Percentiles rank a stretch among this genome's conserved stretches.
These are phyloP conservation scores for Pseudoatta argentina DNA, from an alignment of 1,140 invertebrate genomes.

Conservation along the genomic window DNA sequence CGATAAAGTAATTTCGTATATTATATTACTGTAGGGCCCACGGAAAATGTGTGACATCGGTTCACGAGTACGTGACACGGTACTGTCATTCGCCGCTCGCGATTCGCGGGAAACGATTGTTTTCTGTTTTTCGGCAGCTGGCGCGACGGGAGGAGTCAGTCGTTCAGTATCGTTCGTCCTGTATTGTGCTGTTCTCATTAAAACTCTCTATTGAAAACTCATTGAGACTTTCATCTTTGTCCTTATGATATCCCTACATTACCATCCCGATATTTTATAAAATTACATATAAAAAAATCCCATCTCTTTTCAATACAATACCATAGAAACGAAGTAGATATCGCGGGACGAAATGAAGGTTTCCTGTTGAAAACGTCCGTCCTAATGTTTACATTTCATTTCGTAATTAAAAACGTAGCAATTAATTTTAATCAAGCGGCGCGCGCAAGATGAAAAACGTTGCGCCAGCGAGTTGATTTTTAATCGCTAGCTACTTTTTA, in stretches of 20 bases:
- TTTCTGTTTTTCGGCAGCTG: no score
- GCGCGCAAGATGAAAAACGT: conserved; percentile 53
- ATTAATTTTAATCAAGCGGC: conserved; percentile 62
- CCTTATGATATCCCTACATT: no score
- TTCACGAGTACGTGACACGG: no score
- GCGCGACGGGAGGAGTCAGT: no score
- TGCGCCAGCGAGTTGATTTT: conserved; percentile 34
- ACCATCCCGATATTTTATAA: conserved; percentile 30
- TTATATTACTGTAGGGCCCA: no score
- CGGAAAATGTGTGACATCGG: no score
- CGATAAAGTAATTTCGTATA: conserved; percentile 37
- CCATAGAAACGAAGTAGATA: conserved; percentile 12
- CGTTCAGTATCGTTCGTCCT: no score
- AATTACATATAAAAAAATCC: conserved; percentile 33
- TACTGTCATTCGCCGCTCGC: no score
- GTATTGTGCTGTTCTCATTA: no score
- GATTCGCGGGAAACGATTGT: no score
- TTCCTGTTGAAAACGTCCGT: neutral
- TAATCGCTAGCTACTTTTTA: conserved; percentile 24
- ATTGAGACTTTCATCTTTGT: no score
- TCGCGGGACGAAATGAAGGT: neutral
- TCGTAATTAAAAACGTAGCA: conserved; percentile 50
- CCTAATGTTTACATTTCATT: conserved; percentile 19
- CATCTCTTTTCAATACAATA: conserved; percentile 19
- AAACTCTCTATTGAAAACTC: no score